Conservation (phyloP, 2,888 invertebrate genomes). For the Xestobium rufovillosum region DNA sequence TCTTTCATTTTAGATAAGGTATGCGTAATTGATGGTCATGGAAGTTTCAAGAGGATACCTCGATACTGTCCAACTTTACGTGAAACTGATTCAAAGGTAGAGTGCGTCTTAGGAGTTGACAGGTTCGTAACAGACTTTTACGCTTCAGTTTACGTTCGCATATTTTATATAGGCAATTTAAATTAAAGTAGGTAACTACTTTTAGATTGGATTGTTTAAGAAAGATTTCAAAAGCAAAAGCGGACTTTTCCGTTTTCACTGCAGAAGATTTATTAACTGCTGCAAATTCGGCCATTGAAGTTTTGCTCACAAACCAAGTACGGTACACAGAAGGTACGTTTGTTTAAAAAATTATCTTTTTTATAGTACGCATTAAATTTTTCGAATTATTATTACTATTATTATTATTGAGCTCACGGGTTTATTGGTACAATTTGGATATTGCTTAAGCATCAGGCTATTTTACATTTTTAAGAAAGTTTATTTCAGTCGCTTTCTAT, state of each 20-base stretch:
- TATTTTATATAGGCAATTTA: background rate
- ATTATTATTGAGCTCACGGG: too few relatives aligned
- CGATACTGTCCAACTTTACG: constrained; percentile 59
- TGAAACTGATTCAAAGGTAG: constrained; percentile 51
- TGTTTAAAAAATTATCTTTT: background rate
- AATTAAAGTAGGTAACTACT: constrained; percentile 6
- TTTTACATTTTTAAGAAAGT: too few relatives aligned
- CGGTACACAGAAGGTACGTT: constrained; percentile 49
- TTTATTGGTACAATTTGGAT: too few relatives aligned
- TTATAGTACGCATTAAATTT: too few relatives aligned
- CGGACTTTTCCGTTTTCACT: constrained; percentile 76
- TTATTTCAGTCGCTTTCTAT: too few relatives aligned
- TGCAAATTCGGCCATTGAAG: constrained; percentile 57
- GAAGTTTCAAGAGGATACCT: constrained; percentile 52
- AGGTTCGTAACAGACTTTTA: too few relatives aligned
- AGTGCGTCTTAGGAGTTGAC: constrained; percentile 65
- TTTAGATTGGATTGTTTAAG: constrained; percentile 72
- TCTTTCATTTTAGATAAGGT: constrained; percentile 60
- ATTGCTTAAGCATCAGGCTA: too few relatives aligned
- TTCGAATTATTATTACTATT: too few relatives aligned
- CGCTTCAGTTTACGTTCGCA: too few relatives aligned
- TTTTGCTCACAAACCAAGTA: constrained; percentile 64
- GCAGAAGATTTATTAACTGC: constrained; percentile 78
- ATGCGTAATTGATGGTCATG: constrained; percentile 63
- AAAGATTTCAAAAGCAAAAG: constrained; percentile 65